A percentile compares a stretch with the other conserved stretches of the same genome.
phyloP scores from a whole-genome alignment of 1,140 invertebrate species.

The Globodera rostochiensis region DNA sequence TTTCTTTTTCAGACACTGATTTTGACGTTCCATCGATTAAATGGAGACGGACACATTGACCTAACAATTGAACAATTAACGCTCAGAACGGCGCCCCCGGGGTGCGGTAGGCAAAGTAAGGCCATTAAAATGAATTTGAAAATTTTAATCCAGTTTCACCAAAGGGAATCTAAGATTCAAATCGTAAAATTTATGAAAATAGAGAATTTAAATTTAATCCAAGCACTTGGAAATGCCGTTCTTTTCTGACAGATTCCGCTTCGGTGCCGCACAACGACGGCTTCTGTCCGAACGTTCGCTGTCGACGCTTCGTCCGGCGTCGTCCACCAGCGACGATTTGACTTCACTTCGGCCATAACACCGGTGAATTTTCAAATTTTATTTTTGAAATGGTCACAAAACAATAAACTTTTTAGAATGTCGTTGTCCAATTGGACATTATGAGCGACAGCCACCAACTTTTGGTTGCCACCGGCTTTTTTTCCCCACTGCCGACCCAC shows the following conservation, averaged over 20 bases:
- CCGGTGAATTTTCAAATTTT: not conserved
- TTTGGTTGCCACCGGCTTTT: constrained; percentile 6
- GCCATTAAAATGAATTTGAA: too few species aligned
- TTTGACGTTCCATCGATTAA: not conserved
- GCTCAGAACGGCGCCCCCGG: not conserved
- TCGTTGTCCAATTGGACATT: not conserved
- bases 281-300: not conserved
- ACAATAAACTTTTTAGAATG: not conserved
- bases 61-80: not conserved
- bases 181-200: too few species aligned
- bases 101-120: not conserved
- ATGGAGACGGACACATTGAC: not conserved
- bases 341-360: not conserved
- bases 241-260: not conserved
- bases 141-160: too few species aligned
- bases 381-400: too few species aligned
- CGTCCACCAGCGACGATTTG: not conserved
- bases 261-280: not conserved
- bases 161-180: too few species aligned
- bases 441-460: not conserved
- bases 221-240: too few species aligned
- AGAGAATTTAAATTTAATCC: too few species aligned
- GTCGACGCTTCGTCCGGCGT: not conserved
- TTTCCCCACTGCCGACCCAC: not conserved
- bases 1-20: not conserved